Percentiles rank a stretch among this genome's conserved stretches.
Conservation (phyloP, 1,140 invertebrate species). For the Atta cephalotes region DNA sequence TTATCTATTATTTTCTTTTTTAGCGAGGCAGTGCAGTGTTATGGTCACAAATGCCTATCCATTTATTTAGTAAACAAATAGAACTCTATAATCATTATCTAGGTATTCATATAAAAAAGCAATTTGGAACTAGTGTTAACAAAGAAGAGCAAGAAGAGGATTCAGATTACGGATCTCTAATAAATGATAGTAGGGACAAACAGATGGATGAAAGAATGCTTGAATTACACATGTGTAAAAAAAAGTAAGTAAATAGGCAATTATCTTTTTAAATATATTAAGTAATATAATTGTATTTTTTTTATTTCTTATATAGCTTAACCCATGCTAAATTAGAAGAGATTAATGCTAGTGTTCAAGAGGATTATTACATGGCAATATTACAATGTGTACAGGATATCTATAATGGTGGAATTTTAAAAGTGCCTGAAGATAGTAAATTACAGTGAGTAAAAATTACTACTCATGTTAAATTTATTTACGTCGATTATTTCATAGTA, state of each 20-base stretch:
- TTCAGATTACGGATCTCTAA: slow-evolving; percentile 68
- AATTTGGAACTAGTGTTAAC: slow-evolving; percentile 70
- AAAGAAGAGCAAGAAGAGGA: slow-evolving; percentile 64
- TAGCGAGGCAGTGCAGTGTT: slow-evolving; percentile 78
- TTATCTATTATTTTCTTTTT: slow-evolving; percentile 47
- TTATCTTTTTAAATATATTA: slow-evolving; percentile 21
- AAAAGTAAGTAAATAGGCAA: slow-evolving; percentile 74
- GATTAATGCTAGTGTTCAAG: slow-evolving; percentile 73
- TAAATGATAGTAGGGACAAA: slow-evolving; percentile 72
- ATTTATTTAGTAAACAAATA: slow-evolving; percentile 81
- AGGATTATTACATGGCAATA: slow-evolving; percentile 69
- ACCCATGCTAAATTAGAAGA: slow-evolving; percentile 76
- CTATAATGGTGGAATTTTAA: slow-evolving; percentile 77
- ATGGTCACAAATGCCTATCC: slow-evolving; percentile 82
- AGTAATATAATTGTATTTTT: slow-evolving; percentile 35
- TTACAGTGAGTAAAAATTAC: slow-evolving; percentile 69
- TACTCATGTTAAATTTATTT: slow-evolving; percentile 61
- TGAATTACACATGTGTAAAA: slow-evolving; percentile 75
- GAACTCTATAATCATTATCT: slow-evolving; percentile 81
- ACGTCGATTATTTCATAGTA: neutral
- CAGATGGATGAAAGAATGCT: slow-evolving; percentile 73
- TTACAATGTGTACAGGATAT: slow-evolving; percentile 72
- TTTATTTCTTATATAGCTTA: slow-evolving; percentile 64
- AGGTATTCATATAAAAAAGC: slow-evolving; percentile 77
- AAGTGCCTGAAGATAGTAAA: slow-evolving; percentile 72